These are phyloP conservation scores for Hydropotes inermis DNA, from an alignment of 2,113 vertebrate genomes.

Conservation along the genomic window DNA sequence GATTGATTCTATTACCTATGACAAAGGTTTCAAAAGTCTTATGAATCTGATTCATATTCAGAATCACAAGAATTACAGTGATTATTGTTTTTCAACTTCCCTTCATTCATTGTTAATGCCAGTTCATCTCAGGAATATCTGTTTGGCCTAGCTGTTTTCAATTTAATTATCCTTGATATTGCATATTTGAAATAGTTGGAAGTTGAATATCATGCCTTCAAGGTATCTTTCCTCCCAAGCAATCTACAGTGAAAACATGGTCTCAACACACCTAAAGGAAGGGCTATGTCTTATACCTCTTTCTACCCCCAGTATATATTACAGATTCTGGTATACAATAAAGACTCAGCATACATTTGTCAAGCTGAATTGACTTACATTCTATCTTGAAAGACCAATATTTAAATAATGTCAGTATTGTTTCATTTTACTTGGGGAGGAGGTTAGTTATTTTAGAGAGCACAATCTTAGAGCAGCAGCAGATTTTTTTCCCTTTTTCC, in stretches of 20 bases:
- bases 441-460: background rate
- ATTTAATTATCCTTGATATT: background rate
- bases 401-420: background rate
- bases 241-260: background rate
- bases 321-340: background rate
- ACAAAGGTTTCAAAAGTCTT: background rate
- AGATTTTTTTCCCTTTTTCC: background rate
- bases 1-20: background rate
- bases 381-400: background rate
- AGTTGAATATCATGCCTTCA: background rate
- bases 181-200: background rate
- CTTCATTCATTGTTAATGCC: background rate
- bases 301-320: background rate
- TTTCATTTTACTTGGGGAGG: background rate
- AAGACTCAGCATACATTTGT: background rate
- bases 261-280: background rate
- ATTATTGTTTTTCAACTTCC: background rate
- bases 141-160: background rate
- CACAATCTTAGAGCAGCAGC: background rate
- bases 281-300: background rate
- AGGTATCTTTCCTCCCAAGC: background rate
- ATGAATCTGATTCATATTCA: background rate
- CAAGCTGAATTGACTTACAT: background rate
- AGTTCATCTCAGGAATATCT: background rate
- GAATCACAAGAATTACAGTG: background rate